Evolutionary conservation across 1,140 invertebrate species (phyloP).

Genomic region (Pissodes strobi): DNA sequence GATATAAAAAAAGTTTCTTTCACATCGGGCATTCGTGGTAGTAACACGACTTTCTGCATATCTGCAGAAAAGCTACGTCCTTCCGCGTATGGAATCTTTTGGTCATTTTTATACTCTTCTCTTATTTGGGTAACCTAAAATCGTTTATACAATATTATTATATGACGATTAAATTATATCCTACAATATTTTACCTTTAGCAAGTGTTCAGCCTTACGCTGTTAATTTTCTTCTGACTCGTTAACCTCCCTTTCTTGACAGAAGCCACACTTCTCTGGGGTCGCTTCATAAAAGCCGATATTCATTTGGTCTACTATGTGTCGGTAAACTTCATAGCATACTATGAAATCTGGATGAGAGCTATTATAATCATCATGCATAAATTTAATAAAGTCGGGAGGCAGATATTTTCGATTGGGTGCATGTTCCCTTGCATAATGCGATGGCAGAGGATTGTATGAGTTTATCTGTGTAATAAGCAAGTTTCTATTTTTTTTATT

Average conservation of each 20-base stretch:
- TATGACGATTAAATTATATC: no score
- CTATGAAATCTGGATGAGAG: neutral
- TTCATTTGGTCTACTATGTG: neutral
- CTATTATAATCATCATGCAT: neutral
- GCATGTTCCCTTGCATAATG: neutral
- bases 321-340: neutral
- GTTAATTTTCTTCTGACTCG: neutral
- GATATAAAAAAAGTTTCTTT: neutral
- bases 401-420: no score
- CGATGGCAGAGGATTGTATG: neutral
- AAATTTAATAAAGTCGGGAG: neutral
- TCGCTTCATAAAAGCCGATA: neutral
- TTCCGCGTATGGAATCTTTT: neutral
- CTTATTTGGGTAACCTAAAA: slow-evolving; percentile 1
- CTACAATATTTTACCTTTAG: no score
- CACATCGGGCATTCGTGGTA: neutral
- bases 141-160: no score
- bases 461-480: neutral
- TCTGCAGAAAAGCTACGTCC: neutral
- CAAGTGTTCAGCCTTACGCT: no score
- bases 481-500: neutral
- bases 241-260: neutral
- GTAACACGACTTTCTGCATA: neutral
- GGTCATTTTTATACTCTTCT: neutral
- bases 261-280: neutral